Base-by-base conservation (phyloP, 2,797 vertebrate species). In the Champsocephalus gunnari region DNA sequence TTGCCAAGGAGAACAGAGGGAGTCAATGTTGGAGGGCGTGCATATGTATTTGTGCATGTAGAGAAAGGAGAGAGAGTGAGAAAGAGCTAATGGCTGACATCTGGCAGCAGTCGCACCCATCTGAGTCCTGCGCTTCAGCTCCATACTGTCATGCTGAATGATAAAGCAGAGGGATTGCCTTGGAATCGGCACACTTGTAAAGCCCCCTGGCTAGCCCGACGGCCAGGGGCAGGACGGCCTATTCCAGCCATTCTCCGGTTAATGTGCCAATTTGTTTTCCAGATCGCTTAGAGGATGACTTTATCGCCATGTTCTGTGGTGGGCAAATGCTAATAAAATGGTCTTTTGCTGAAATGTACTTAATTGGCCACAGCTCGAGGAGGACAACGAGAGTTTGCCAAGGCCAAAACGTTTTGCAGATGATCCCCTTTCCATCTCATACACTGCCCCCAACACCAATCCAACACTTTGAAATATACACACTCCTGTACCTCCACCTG, bases 301-400 rank as follows among this genome's bases (percentile, higher is more conserved):
- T 96, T 96, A 97, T 96, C 88, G 94, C 94, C 77, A 92, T 70
- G 86, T 83, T 84, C 71, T 78, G 93, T 88, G 93, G 95, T 93
- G 94, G 95, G 95, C 95, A 96, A 96, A 97, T 95, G 95, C 96
- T 96, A 97, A 97, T 97, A 97, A 97, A 98, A 97, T 94, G 94
- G 92, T 96, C 92, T 95, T 98, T 96, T 96, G 93, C 93, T 93
- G 93, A 96, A 96, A 96, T 97, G 95, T 94, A 96, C 94, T 97
- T 97, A 97, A 97, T 97, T 97, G 96, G 95, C 95, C 96, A 96
- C 96, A 95, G 84, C 80, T 87, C 12, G 64, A 90, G 82, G 88
- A 87, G 59, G 73, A 87, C 70, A 84, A 85, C 79, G 79, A 85
- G 80, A 87, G 71, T 45, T 74, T 53, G 71, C 80, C 79, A 75